These are phyloP conservation scores for Aphodius sticticus DNA, from an alignment of 2,888 invertebrate genomes.

Conservation along the genomic window DNA sequence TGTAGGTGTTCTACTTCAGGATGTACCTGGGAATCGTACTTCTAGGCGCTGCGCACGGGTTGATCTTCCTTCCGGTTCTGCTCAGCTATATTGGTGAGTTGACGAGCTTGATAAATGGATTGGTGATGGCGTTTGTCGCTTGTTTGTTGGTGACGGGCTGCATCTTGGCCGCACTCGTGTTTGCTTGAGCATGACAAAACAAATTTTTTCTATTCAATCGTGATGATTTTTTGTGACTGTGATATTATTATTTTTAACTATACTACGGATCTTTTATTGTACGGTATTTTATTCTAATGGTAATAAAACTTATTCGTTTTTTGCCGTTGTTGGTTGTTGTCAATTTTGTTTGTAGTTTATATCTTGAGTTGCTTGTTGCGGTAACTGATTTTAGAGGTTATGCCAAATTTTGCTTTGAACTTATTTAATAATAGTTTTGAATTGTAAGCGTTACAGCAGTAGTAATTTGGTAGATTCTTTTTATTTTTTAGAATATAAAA, in stretches of 20 bases:
- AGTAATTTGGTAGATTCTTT: neutral
- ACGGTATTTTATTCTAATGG: neutral
- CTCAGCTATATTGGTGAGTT: slow-evolving; percentile 94
- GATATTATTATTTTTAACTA: slow-evolving; percentile 7
- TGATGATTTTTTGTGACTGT: slow-evolving; percentile 17
- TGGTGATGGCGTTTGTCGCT: slow-evolving; percentile 34
- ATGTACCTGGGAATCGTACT: slow-evolving; percentile 94
- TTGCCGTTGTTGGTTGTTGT: neutral
- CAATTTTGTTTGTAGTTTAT: neutral
- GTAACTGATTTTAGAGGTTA: neutral
- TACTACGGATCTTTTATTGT: neutral
- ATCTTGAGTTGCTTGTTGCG: neutral
- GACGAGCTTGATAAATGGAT: slow-evolving; percentile 36
- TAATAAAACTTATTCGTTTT: neutral
- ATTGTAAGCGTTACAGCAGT: neutral
- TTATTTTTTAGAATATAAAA: neutral
- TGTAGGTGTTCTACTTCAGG: slow-evolving; percentile 57
- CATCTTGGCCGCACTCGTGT: slow-evolving; percentile 33
- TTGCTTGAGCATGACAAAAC: slow-evolving; percentile 23
- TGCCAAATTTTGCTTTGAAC: neutral
- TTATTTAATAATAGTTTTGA: neutral
- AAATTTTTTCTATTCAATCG: slow-evolving; percentile 23
- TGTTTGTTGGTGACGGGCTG: slow-evolving; percentile 37
- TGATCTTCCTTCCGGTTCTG: slow-evolving; percentile 96
- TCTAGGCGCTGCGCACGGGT: slow-evolving; percentile 95